Evolutionary conservation across 2,888 invertebrate species (phyloP).

Genomic region (Caenorhabditis sp.): DNA sequence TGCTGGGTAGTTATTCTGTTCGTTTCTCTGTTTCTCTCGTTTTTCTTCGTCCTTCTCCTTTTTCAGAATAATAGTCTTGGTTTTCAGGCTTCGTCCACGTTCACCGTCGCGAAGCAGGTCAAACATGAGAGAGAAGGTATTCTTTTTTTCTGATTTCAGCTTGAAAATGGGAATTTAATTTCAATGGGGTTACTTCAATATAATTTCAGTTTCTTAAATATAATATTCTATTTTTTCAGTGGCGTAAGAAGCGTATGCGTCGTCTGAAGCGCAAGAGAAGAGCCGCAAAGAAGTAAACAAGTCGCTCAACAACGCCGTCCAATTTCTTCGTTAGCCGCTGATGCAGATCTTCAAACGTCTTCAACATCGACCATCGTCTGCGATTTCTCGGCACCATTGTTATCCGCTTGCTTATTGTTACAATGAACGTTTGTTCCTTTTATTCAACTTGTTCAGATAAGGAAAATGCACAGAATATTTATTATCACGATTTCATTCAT

Average conservation of each 20-base stretch:
- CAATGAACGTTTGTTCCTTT: constrained; percentile 39
- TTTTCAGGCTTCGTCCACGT: constrained; percentile 45
- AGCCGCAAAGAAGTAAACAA: constrained; percentile 66
- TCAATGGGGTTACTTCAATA: not conserved
- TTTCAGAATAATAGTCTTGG: no score
- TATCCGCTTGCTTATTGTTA: constrained; percentile 26
- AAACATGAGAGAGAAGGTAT: constrained; percentile 48
- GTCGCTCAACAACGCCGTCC: constrained; percentile 15
- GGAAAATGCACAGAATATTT: constrained; percentile 10
- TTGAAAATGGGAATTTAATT: not conserved
- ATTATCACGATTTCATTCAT: constrained; percentile 4
- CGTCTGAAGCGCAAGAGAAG: constrained; percentile 71
- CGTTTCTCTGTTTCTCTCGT: no score
- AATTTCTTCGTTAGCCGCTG: constrained; percentile 28
- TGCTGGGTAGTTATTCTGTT: no score
- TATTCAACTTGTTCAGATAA: constrained; percentile 26
- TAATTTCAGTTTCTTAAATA: not conserved
- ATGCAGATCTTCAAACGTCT: constrained; percentile 16
- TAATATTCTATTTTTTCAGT: constrained; percentile 47
- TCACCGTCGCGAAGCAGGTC: constrained; percentile 36
- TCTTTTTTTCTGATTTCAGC: not conserved
- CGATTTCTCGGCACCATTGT: constrained; percentile 25
- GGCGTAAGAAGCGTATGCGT: constrained; percentile 71
- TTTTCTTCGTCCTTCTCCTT: no score
- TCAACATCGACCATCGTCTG: constrained; percentile 22